Base-by-base conservation (phyloP, 2,113 vertebrate species). In the Jaculus jaculus region DNA sequence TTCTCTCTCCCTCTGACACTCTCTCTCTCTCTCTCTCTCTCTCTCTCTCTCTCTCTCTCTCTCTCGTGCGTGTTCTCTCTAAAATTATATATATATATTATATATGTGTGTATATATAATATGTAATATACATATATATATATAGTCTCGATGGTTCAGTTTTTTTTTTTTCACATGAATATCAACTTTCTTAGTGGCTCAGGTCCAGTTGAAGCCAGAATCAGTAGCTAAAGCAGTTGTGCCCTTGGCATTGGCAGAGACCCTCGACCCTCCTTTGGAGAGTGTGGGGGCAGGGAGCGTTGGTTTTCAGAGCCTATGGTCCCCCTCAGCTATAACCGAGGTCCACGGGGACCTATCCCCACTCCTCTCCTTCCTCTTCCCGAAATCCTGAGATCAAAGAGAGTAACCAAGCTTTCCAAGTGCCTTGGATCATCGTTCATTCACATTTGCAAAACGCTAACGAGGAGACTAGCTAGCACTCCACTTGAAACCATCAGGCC, bases 371-470 rank as follows among this genome's bases (percentile, higher is more conserved):
- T 34, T 75, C 61, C n/a, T 26, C 65, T 61, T 86, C 60, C 65
- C 4, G 8, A 77, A 82, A 72, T 80, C 89, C 96, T 90, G 93
- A 90, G 66, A 39, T 37, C 84, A 18, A 23, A 80, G 34, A 30
- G 32, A 68, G 61, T 61, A 26, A 20, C 17, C 1, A 39, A 47
- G 63, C 51, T 21, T 74, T 63, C 18, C 86, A 89, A 65, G 72
- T 24, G 88, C 79, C 54, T 34, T 3, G 39, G 42, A 5, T 23
- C 3, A n/a, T 30, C n/a, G n/a, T n/a, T n/a, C 58, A 18, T 92
- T 90, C 92, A 82, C 95, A 93, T 68, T 86, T 71, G 58, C 60
- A 75, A 63, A 60, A 65, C 17, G 86, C 83, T 92, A 66, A 20
- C 10, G 47, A 89, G n/a, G 89, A n/a, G n/a, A n/a, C n/a, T n/a